phyloP scores from a whole-genome alignment of 1,140 invertebrate species.

The Ips nitidus region DNA sequence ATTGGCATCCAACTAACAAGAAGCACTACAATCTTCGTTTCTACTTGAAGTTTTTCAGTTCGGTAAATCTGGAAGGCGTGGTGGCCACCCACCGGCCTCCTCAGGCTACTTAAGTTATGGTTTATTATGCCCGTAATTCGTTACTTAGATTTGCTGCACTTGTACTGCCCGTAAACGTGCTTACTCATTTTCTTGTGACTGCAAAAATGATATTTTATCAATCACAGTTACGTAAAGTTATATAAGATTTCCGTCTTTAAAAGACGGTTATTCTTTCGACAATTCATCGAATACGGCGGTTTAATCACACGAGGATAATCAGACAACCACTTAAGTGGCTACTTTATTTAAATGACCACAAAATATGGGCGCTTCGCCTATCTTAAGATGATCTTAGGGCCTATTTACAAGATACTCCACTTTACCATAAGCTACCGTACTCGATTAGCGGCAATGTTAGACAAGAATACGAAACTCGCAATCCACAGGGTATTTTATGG shows the following conservation, averaged over 20 bases:
- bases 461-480: constrained; percentile 2
- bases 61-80: constrained; percentile 18
- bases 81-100: constrained; percentile 16
- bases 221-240: no score
- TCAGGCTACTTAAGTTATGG: constrained; percentile 19
- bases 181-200: no score
- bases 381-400: constrained; percentile 39
- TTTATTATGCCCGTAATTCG: constrained; percentile 20
- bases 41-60: background rate
- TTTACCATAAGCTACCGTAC: constrained; percentile 42
- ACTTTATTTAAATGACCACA: constrained; percentile 39
- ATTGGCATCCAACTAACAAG: background rate
- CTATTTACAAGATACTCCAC: constrained; percentile 42
- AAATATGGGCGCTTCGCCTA: constrained; percentile 34
- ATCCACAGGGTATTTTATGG: background rate
- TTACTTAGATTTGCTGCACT: background rate
- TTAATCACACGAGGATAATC: constrained; percentile 13
- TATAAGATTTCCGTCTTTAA: no score
- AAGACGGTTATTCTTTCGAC: no score
- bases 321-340: constrained; percentile 24
- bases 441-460: constrained; percentile 19
- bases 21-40: background rate
- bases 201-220: no score
- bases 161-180: background rate
- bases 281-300: background rate